Base-by-base conservation (phyloP, 2,888 invertebrate species). In the Pharmacophagus antenor region DNA sequence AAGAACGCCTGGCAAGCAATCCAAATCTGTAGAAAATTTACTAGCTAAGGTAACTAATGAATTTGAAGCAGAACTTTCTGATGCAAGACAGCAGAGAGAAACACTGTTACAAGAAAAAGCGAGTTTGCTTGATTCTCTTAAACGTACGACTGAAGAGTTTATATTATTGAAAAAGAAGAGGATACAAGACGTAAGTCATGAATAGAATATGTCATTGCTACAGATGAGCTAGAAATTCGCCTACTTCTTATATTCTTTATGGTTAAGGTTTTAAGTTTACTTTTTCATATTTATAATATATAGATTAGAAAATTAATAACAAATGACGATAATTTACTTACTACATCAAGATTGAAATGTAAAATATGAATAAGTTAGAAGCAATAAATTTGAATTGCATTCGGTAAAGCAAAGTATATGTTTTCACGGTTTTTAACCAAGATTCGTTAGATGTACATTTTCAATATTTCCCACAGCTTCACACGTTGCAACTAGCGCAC, bases 171-270 rank as follows among this genome's bases (percentile, higher is more conserved):
- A 96, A 77, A 94, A 94, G 68, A 96, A 96, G 77, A 91, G 96
- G 56, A 91, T 96, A 70, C 94, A 95, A 79, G 96, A 96, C 85
- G 94, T 96, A 81, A 94, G 95, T 92, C n/a, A 4, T n/a, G n/a
- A 37, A 15, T n/a, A 31, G 12, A 3, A 0, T 31, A 31, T 15
- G n/a, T 31, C 10, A 27, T 27, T 6, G 10, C 7, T 1, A 27
- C 7, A 10, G 10, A 27, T 2, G 7, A 31, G 2, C 15, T 8
- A 15, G 12, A 12, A 31, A 12, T 31, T 15, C n/a, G n/a, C n/a
- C n/a, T n/a, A n/a, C n/a, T n/a, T n/a, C n/a, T n/a, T n/a, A n/a
- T n/a, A n/a, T n/a, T n/a, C n/a, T n/a, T n/a, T n/a, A n/a, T n/a
- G n/a, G n/a, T n/a, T n/a, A n/a, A n/a, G n/a, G n/a, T n/a, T n/a